Base-by-base conservation (phyloP, 2,113 vertebrate species). In the Ammodytes marinus region DNA sequence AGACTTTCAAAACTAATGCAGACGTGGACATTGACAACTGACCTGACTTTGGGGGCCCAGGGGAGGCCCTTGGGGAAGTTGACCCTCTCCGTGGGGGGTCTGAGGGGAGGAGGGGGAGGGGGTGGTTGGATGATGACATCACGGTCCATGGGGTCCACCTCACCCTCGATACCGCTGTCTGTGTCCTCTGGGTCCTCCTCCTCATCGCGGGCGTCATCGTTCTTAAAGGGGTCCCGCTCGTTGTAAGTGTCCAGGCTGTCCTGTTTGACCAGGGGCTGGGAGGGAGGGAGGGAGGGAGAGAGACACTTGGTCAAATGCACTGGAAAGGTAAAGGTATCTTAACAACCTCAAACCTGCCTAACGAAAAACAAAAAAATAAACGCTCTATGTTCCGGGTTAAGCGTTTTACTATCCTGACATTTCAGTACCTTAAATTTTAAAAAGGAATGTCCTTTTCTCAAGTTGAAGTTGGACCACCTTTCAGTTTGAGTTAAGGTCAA, bases 11-110 rank as follows among this genome's bases (percentile, higher is more conserved):
- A 27, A 27, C 27, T 27, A 45, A 14, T 47, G 19, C 11, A 45
- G 39, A 50, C 59, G 11, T 15, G 2, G 66, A 57, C 60, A n/a
- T 8, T 17, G 52, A 66, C 6, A 6, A 54, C 43, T 85, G 83
- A 99, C 98, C 98, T 97, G 96, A 99, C 98, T 95, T 99, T 99
- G 53, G 98, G 97, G 50, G 98, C 96, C 98, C 98, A 99, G 17
- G 98, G 98, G 0, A 99, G 96, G 13, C 98, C 98, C 76, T 97
- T 98, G 74, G 98, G 98, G 90, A 99, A 97, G 45, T 96, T 95
- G 27, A 98, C 93, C 70, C 95, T 95, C 10, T 99, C 98, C 0
- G 96, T 91, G 0, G 95, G 95, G 0, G 94, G 91, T 45, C 93
- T 90, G 5, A 95, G 88, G 2, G 91, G 94, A 6, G 94, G 94